These are phyloP conservation scores for Allobates femoralis DNA, from an alignment of 2,797 vertebrate species.

Conservation along the genomic window DNA sequence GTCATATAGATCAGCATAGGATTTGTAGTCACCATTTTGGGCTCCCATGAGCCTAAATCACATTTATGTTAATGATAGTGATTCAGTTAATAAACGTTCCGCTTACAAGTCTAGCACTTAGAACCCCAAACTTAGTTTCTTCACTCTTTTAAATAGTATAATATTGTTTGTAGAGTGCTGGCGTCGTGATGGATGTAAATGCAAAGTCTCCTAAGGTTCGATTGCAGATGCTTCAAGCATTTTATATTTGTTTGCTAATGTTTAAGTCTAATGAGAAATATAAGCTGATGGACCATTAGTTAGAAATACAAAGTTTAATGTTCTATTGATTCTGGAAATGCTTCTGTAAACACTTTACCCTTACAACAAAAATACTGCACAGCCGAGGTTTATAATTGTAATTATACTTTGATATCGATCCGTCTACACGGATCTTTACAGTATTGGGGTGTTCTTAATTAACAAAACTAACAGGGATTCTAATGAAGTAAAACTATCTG, in stretches of 20 bases:
- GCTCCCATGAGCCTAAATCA: background rate
- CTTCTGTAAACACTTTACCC: conserved; percentile 51
- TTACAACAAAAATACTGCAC: conserved; percentile 37
- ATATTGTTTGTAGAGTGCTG: background rate
- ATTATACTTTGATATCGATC: conserved; percentile 57
- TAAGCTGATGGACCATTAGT: conserved; percentile 53
- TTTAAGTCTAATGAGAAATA: conserved; percentile 50
- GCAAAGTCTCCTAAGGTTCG: conserved; percentile 8
- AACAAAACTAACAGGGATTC: conserved; percentile 39
- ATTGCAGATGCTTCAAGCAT: background rate
- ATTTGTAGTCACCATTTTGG: background rate
- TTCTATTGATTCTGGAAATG: conserved; percentile 60
- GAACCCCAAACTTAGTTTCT: no score
- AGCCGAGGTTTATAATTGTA: conserved; percentile 53
- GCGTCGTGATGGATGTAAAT: conserved; percentile 20
- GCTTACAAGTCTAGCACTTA: background rate
- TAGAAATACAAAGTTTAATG: conserved; percentile 60
- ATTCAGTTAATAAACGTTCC: background rate
- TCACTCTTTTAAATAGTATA: background rate
- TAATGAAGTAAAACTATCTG: conserved; percentile 4
- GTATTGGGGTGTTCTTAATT: conserved; percentile 48
- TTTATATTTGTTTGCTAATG: conserved; percentile 38
- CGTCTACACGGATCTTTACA: background rate
- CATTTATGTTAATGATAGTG: background rate
- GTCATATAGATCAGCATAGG: background rate